Evolutionary conservation across 2,888 invertebrate genomes (phyloP), one percentile per base, ranked within the genome.

Genomic region (Tinea trinotella): DNA sequence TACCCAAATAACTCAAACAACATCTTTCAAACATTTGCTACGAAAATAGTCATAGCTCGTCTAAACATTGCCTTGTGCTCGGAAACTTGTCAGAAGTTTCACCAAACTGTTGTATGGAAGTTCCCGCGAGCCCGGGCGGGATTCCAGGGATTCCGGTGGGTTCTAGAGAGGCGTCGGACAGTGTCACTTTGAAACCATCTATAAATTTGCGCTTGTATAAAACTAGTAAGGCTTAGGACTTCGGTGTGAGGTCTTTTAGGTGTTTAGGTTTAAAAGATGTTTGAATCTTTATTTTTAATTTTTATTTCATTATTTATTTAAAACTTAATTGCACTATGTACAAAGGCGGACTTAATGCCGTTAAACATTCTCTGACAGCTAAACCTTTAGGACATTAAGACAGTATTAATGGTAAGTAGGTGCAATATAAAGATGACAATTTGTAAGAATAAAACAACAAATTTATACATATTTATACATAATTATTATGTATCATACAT

Each of bases 41-140:
- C 60, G 64, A 62, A 67, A 68, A 65, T 63, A 66, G 62, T 66
- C 63, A 64, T 64, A 64, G 66, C 68, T 66, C 67, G 63, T 66
- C 65, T 64, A 67, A 70, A 70, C 71, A 68, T 64, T 64, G 64
- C 61, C 62, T 60, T 61, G 62, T 65, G 65, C 64, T 65, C 64
- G 64, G 60, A 62, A 63, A 68, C 64, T 66, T 74, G 76, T 77
- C 76, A 70, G 61, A 78, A 77, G 70, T 77, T 76, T 56, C 57
- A 4, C 57, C 65, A 59, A 63, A 64, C 65, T 61, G 64, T 66
- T 65, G 65, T 53, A 53, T 44, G 55, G 53, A 20, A 57, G 61
- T 68, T 57, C 56, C 53, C 10, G 55, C 44, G 35, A 50, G 55
- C 55, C 10, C 19, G 19, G 17, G 4, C 46, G 19, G 60, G 58